Evolutionary conservation across 2,113 vertebrate genomes (phyloP), one percentile per base, ranked within the genome.

Genomic region (Delphinus delphis): DNA sequence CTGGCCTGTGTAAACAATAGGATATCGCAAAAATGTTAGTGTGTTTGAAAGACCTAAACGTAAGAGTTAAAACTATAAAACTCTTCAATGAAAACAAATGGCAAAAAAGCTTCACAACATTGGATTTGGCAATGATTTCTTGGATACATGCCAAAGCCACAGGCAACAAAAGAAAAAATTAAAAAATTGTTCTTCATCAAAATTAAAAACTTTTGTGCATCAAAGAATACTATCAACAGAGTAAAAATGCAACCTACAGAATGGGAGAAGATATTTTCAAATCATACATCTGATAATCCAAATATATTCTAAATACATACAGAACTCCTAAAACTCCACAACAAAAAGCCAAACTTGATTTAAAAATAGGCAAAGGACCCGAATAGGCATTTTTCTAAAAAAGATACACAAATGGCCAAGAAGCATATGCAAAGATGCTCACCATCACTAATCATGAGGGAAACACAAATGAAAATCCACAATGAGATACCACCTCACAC

Each of bases 141-240:
- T 58, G 68, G 67, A 62, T 77, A 15, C 12, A 84, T 36, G 63
- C 68, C 41, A 88, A 94, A 88, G 70, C 36, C 38, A 74, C 11
- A 90, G 17, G 55, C 44, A 62, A 80, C n/a, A 63, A 76, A 50
- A 47, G n/a, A 79, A 81, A 60, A 88, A 85, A 14, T 0, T 71
- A 26, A 68, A 44, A 70, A 81, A 88, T 1, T 28, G 15, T 63
- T 83, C 21, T 79, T 94, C 71, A 71, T 65, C 28, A 94, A 83
- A 84, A 91, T 76, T 36, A 77, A 93, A 95, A 93, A 55, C 53
- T 53, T 83, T 47, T 88, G 65, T 83, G 55, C 26, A 87, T 88
- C 68, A 50, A 58, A 83, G 58, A 50, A 67, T 10, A 38, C 55
- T 83, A 74, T 55, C 83, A 44, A 47, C 17, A 88, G 31, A 68